Evolutionary conservation across 2,888 invertebrate genomes (phyloP), one percentile per base, ranked within the genome.

Genomic region (Protophormia terraenovae): DNA sequence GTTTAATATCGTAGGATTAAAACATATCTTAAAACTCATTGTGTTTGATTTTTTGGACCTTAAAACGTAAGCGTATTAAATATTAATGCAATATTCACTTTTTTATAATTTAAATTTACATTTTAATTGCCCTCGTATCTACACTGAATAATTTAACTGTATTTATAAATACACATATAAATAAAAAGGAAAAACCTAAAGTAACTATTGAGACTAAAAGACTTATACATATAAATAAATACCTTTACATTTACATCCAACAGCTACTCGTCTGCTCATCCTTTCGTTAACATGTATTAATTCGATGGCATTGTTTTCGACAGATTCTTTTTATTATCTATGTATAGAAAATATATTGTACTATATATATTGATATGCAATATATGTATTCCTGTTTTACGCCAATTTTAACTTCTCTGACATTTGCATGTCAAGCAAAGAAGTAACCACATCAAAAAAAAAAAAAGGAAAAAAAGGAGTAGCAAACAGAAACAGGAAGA

Each of bases 361-460:
- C 29, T 16, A 1, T 29, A 41, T 27, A 19, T 75, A 78, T 83
- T 78, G 76, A 81, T 78, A 75, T 81, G 73, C 55, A 67, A 83
- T 58, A 76, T 71, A 83, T 62, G 71, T n/a, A n/a, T n/a, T n/a
- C n/a, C n/a, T n/a, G n/a, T 81, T 80, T 83, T 58, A 73, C 83
- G 69, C 83, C 83, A 86, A 78, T 86, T 81, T 83, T 75, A 83
- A 83, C 79, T 86, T 66, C 16, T 72, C 66, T 79, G 79, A 83
- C 79, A 86, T 71, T 79, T 83, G 60, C 86, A 82, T 78, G 69
- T 85, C 82, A 79, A 38, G 50, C 71, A 78, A 75, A 50, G 55
- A 73, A 72, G 41, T 58, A 76, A 58, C 62, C 60, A 53, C n/a
- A n/a, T n/a, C n/a, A n/a, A n/a, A 62, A 55, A 5, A 41, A 22